Percentiles rank a stretch among this genome's conserved stretches.
These are phyloP conservation scores for Synaphobranchus kaupii DNA, from an alignment of 2,797 vertebrate genomes.

Conservation along the genomic window DNA sequence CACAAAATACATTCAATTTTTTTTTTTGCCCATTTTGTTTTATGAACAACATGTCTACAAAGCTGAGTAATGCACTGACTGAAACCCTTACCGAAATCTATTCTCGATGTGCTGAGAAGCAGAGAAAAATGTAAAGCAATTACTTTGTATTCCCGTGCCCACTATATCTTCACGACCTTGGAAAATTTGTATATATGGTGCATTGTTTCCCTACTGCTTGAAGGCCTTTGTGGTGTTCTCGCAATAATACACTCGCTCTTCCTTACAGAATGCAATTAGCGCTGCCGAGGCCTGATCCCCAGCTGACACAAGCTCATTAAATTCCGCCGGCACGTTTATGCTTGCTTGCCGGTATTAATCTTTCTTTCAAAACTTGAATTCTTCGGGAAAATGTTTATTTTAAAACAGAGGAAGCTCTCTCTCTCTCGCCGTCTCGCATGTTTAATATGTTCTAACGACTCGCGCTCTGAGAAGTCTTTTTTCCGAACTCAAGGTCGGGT, in stretches of 20 bases:
- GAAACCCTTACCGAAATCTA: not conserved
- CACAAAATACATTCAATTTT: not conserved
- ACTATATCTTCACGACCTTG: not conserved
- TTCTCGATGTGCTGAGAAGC: not conserved
- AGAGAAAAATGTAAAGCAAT: not conserved
- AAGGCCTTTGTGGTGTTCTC: not conserved
- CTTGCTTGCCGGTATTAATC: constrained; percentile 11
- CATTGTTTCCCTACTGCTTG: constrained; percentile 1
- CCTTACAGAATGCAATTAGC: constrained; percentile 8
- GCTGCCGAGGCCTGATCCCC: not conserved
- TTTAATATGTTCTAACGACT: constrained; percentile 2
- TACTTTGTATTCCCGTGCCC: not conserved
- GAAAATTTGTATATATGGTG: not conserved
- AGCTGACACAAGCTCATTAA: constrained; percentile 16
- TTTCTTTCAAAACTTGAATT: constrained; percentile 14
- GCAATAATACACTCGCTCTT: not conserved
- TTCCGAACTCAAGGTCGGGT: not conserved
- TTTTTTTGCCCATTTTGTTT: not conserved
- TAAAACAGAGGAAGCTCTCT: not conserved
- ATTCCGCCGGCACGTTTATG: not conserved
- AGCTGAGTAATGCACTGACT: not conserved
- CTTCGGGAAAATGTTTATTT: constrained; percentile 18
- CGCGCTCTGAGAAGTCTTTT: not conserved
- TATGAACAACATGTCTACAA: not conserved
- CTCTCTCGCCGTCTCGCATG: not conserved